phyloP scores from a whole-genome alignment of 2,888 invertebrate genomes.

The Pyralis farinalis region DNA sequence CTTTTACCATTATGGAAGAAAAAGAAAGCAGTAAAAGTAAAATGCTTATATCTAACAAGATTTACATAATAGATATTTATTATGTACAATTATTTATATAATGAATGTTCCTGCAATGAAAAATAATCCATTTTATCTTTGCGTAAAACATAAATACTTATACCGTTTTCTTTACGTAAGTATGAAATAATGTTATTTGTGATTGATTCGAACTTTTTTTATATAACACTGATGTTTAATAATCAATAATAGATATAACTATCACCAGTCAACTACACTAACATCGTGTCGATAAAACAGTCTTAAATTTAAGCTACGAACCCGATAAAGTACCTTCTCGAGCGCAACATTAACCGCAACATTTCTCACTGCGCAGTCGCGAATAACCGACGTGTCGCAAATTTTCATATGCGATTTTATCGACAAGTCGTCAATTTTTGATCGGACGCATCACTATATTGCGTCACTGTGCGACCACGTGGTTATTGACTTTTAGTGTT shows the following conservation, averaged over 20 bases:
- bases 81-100: no score
- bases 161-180: no score
- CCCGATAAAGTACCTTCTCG: constrained; percentile 34
- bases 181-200: constrained; percentile 9
- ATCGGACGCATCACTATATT: constrained; percentile 25
- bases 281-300: constrained; percentile 32
- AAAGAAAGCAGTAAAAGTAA: no score
- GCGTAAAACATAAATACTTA: no score
- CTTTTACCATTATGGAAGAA: no score
- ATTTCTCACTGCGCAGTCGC: constrained; percentile 34
- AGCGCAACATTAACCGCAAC: constrained; percentile 21
- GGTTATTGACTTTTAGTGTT: constrained; percentile 16
- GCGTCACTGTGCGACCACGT: constrained; percentile 26
- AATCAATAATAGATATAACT: constrained; percentile 38
- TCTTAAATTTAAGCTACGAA: constrained; percentile 22
- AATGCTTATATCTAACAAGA: no score
- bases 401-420: constrained; percentile 15
- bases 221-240: no score
- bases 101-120: no score
- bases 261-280: constrained; percentile 7
- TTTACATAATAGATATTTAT: no score
- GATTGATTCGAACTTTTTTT: constrained; percentile 11
- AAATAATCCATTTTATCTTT: no score
- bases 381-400: constrained; percentile 29
- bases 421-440: constrained; percentile 20